Evolutionary conservation across 2,797 vertebrate species (phyloP), one percentile per base, ranked within the genome.

Genomic region (Phylloscopus collybita): DNA sequence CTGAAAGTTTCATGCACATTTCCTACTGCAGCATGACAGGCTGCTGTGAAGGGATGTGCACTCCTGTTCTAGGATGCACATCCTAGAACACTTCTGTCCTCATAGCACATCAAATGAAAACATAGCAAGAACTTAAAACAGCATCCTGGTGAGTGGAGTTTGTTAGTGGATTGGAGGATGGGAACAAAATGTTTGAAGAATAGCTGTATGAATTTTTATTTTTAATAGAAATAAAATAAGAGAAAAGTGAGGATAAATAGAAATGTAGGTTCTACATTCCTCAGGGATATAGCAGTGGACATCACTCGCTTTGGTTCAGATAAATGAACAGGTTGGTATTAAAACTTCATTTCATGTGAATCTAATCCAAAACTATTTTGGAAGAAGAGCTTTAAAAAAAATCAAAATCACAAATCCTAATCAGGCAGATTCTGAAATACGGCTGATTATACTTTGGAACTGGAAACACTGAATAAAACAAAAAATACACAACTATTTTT

Each of bases 291-390:
- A 56, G 71, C 66, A 67, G n/a, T n/a, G 51, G n/a, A 42, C 66
- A 73, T 50, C 70, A 64, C 42, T 88, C 4, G 60, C 40, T 72
- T 89, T 53, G 38, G 49, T 66, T 90, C 40, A 42, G 90, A 79
- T 72, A 79, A 69, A 50, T 61, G 67, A 81, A 64, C 50, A 78
- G 79, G 93, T 75, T 78, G 65, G 56, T 75, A 86, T 83, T 95
- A 92, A 94, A 59, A 72, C 57, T 93, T 95, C 20, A 82, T 94
- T 94, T 92, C 57, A 83, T 60, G 21, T 64, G 53, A 88, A 70
- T 83, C 64, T 94, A 93, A 95, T 93, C 84, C 80, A 86, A 49
- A 93, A 74, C 74, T 94, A 21, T 93, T 93, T 96, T 19, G 42
- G 73, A 94, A 87, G 53, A 86, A 53, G 56, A 87, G 67, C 44